Evolutionary conservation across 2,113 vertebrate species (phyloP).

Genomic region (Anas platyrhynchos): DNA sequence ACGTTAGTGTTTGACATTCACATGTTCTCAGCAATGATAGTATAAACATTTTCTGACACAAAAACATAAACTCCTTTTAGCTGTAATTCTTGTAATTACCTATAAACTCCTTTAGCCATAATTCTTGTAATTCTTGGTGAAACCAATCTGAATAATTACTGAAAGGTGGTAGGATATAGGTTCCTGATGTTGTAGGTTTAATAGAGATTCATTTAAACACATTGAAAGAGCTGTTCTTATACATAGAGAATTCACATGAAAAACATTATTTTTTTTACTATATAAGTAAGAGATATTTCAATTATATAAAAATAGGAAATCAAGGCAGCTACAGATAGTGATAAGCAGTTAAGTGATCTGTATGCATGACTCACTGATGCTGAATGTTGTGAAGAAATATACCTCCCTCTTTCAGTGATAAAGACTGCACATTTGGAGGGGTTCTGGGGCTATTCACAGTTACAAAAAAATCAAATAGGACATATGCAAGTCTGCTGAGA

Average conservation of each 20-base stretch:
- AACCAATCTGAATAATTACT: neutral
- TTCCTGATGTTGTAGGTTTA: neutral
- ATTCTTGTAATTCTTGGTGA: neutral
- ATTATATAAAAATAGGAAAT: neutral
- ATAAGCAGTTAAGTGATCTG: neutral
- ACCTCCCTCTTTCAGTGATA: neutral
- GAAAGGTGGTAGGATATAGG: neutral
- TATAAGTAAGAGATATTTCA: neutral
- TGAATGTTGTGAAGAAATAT: neutral
- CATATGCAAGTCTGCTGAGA: neutral
- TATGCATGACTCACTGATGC: fast-evolving
- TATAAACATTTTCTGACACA: neutral
- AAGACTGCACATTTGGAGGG: neutral
- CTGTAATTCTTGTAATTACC: neutral
- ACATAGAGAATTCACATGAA: neutral
- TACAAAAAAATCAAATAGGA: fast-evolving
- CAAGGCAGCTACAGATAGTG: neutral
- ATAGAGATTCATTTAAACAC: neutral
- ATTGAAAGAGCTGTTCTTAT: neutral
- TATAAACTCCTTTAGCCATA: neutral
- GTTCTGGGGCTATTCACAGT: neutral
- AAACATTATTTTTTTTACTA: neutral
- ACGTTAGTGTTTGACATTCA: neutral
- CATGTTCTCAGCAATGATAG: neutral
- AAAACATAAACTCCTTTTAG: neutral